Conservation (phyloP, 2,888 invertebrate genomes). For the Leptinotarsa peninsularis region DNA sequence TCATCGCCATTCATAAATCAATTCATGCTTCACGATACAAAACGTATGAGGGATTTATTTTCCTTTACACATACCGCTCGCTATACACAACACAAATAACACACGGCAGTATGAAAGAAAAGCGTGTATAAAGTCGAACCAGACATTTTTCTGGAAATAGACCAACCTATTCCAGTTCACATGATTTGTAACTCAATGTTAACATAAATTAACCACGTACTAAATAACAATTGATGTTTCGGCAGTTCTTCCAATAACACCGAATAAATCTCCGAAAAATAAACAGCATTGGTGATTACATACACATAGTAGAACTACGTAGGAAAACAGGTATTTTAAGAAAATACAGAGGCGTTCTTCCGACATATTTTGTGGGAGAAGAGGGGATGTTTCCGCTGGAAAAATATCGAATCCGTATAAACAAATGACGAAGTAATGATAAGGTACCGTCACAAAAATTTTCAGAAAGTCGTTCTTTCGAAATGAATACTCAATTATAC, state of each 20-base stretch:
- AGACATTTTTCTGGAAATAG: slow-evolving; percentile 11
- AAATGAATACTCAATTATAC: too few species aligned
- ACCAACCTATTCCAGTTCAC: neutral
- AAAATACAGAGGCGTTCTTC: too few species aligned
- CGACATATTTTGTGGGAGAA: neutral
- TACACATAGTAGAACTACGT: neutral
- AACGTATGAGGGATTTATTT: too few species aligned
- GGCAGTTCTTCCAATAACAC: slow-evolving; percentile 27
- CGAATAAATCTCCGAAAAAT: slow-evolving; percentile 27
- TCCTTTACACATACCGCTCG: too few species aligned
- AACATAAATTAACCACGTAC: slow-evolving; percentile 23
- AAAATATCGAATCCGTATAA: neutral
- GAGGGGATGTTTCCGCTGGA: neutral
- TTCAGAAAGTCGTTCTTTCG: too few species aligned
- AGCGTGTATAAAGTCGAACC: neutral
- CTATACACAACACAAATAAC: too few species aligned
- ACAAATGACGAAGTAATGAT: too few species aligned
- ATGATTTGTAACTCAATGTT: neutral
- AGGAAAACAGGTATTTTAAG: neutral
- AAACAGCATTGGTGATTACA: neutral
- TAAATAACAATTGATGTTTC: slow-evolving; percentile 37
- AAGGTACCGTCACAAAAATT: too few species aligned
- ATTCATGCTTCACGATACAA: too few species aligned
- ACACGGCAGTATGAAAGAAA: neutral
- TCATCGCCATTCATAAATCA: too few species aligned